phyloP scores from a whole-genome alignment of 1,140 invertebrate genomes.

The Drosophila willistoni region DNA sequence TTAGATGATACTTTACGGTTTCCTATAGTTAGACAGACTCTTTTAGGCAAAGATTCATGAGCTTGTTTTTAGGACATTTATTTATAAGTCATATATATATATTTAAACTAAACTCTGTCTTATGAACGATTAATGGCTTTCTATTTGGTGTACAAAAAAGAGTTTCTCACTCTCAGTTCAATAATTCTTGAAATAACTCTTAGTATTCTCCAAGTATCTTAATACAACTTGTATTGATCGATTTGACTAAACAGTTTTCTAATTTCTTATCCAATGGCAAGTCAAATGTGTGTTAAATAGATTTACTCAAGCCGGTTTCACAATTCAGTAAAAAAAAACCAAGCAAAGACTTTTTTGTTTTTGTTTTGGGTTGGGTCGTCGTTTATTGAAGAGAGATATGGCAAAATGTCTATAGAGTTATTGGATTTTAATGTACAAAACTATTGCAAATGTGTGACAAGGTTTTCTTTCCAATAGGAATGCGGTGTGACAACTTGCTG shows the following conservation, averaged over 20 bases:
- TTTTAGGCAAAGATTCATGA: too few species aligned
- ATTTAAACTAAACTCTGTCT: too few species aligned
- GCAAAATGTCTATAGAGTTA: neutral
- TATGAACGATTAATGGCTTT: too few species aligned
- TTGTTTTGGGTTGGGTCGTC: neutral
- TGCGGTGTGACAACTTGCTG: slow-evolving; percentile 1
- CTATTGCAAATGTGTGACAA: neutral
- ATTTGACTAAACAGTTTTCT: neutral
- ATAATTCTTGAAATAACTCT: neutral
- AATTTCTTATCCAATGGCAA: neutral
- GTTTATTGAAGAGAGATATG: neutral
- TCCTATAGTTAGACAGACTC: too few species aligned
- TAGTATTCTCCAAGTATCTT: neutral
- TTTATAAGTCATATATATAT: too few species aligned
- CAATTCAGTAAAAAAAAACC: neutral
- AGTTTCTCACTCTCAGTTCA: too few species aligned
- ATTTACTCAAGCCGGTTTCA: neutral
- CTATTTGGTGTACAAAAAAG: too few species aligned
- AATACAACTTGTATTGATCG: neutral
- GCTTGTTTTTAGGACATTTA: too few species aligned
- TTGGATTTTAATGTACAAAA: neutral
- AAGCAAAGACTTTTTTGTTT: neutral
- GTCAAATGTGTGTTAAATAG: neutral
- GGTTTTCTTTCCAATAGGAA: neutral
- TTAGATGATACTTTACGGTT: too few species aligned